Evolutionary conservation across 2,888 invertebrate genomes (phyloP), one percentile per base, ranked within the genome.

Genomic region (Thereva nobilitata): DNA sequence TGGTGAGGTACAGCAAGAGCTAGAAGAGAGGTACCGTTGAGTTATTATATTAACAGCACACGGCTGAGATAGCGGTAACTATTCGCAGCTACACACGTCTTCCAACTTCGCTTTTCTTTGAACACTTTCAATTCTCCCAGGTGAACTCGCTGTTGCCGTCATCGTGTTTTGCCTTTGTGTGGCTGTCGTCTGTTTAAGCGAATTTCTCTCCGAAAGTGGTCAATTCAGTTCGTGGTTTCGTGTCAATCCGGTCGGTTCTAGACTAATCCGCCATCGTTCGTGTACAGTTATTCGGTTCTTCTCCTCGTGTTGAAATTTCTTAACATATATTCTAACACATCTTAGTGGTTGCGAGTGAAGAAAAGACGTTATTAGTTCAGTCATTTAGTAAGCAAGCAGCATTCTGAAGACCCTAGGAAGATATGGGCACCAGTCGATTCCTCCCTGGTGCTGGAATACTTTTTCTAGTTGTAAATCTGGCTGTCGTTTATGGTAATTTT

Each of bases 401-500:
- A 44, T 44, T 44, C n/a, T 5, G 12, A 45, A 45, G 12, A n/a
- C n/a, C 4, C 12, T 6, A 45, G 12, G 47, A 49, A 47, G 49
- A 59, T n/a, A n/a, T 59, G 59, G 38, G 9, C 9, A 49, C 59
- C 47, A 59, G 47, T 59, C 42, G 37, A 47, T 44, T 52, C 53
- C 52, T 44, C 37, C 44, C 45, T 40, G 38, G 44, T 44, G 47
- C 38, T 54, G 41, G 47, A 57, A 54, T 59, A 56, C 52, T 68
- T 64, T 64, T 64, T 54, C 34, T 47, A 54, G 64, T 54, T 64
- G 64, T 68, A 64, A 68, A 59, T 64, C 53, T 64, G 38, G 23
- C 42, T 12, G 45, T 64, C 64, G 64, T 59, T 68, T 59, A 68
- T 68, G 67, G 67, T 68, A 68, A 68, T 68, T 68, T 67, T 57